Base-by-base conservation (phyloP, 2,113 vertebrate species). In the Psittacula cyanocephala region DNA sequence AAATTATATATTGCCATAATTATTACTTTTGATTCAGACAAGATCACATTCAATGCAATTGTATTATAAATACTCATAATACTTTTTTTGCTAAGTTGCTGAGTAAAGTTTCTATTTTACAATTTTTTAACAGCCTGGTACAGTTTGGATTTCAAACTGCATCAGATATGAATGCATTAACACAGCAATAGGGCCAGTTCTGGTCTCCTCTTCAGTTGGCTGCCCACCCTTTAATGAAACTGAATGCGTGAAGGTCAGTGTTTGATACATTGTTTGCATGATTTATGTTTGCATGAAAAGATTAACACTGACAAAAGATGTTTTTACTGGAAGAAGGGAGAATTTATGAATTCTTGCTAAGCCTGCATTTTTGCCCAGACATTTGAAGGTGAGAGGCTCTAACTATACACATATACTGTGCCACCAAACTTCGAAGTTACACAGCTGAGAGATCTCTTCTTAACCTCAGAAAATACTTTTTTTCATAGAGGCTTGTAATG, bases 161-260 rank as follows among this genome's bases (percentile, higher is more conserved):
- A 88, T 98, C 96, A 99, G 98, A 96, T 98, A 99, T 3, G 98
- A 99, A 94, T 99, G 99, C 86, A 91, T 97, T 41, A 98, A 97
- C 81, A 99, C 99, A 13, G 89, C 98, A 57, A 91, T 98, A 35
- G 99, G 99, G 15, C 97, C 99, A 1, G 98, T 99, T n/a, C 97
- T 99, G 43, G 97, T 99, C 91, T 98, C 98, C 49, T 99, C 99
- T n/a, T 97, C 98, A 89, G 98, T 98, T 97, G 99, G 98, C 97
- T 99, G 99, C 95, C 99, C 99, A 3, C 99, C 99, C 1, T 99
- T 99, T 93, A 99, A 99, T 17, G 99, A 99, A 96, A 99, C 99
- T 0, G 99, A 99, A 92, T 99, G 99, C 88, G 97, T 98, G 93
- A 99, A 99, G 99, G 99, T 99, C 89, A 98, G 99, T 96, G 74